Percentiles rank a stretch among this genome's conserved stretches.
phyloP scores from a whole-genome alignment of 2,113 vertebrate genomes.

The Aythya baeri region DNA sequence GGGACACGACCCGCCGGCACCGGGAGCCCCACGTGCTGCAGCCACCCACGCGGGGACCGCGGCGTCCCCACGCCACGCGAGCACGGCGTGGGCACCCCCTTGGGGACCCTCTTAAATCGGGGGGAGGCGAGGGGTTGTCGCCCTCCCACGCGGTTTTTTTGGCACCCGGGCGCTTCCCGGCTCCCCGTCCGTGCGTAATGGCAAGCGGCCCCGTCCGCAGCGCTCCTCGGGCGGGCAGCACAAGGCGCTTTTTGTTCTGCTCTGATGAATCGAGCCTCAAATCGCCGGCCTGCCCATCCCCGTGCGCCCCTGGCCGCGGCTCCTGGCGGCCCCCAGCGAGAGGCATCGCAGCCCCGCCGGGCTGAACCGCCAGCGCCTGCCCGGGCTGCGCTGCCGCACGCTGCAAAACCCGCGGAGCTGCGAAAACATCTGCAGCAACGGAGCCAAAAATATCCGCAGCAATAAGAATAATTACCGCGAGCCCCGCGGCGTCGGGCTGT shows the following conservation, averaged over 20 bases:
- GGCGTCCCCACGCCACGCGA: too few relatives aligned
- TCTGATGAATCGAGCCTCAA: neutral
- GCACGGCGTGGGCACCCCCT: too few relatives aligned
- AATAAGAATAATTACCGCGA: neutral
- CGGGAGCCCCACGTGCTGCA: neutral
- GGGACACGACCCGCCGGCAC: neutral
- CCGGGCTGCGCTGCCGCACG: neutral
- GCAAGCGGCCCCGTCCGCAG: neutral
- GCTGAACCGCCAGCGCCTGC: neutral
- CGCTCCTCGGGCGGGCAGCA: too few relatives aligned
- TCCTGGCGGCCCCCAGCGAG: neutral
- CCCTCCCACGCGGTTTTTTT: rapidly evolving
- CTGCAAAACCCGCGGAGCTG: neutral
- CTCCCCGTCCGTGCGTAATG: too few relatives aligned
- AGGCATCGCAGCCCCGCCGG: neutral
- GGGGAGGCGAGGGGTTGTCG: neutral
- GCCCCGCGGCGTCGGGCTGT: neutral
- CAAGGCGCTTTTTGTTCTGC: neutral
- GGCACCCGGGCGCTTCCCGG: neutral
- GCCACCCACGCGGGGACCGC: neutral
- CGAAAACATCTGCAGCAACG: neutral
- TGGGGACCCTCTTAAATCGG: too few relatives aligned
- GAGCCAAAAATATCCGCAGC: neutral
- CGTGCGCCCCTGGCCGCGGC: too few relatives aligned
- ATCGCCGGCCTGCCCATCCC: neutral